Conservation (phyloP, 2,113 vertebrate species). For the Gavia stellata region DNA sequence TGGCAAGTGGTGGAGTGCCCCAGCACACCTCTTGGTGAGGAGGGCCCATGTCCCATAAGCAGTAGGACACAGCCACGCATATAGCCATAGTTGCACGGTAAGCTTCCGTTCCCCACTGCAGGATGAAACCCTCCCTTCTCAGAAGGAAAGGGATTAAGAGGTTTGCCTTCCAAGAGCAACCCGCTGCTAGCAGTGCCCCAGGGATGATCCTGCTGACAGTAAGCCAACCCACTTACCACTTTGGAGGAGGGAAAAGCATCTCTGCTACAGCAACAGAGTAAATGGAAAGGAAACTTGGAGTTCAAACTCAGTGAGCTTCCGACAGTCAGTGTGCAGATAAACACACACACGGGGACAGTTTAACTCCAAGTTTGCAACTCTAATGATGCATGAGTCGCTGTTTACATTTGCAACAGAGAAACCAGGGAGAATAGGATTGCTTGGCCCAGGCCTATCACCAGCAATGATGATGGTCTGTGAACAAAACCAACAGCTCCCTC, state of each 20-base stretch:
- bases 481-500: background rate
- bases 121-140: background rate
- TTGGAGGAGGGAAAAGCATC: background rate
- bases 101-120: background rate
- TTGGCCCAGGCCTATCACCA: background rate
- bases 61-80: background rate
- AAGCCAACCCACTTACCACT: background rate
- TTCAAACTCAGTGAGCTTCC: conserved; percentile 9
- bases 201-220: background rate
- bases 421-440: background rate
- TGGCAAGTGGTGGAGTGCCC: background rate
- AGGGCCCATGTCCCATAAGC: accelerated
- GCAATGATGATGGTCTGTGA: background rate
- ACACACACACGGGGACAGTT: background rate
- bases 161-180: background rate
- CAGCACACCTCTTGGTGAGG: background rate
- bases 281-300: conserved; percentile 23
- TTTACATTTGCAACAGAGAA: background rate
- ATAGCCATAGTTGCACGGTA: background rate
- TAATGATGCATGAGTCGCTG: background rate
- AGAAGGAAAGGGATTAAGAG: background rate
- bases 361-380: background rate
- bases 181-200: background rate
- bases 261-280: background rate
- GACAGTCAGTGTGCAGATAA: background rate